A percentile compares a stretch with the other conserved stretches of the same genome.
Evolutionary conservation across 1,140 invertebrate species (phyloP).

Genomic region (Trichogramma pretiosum): DNA sequence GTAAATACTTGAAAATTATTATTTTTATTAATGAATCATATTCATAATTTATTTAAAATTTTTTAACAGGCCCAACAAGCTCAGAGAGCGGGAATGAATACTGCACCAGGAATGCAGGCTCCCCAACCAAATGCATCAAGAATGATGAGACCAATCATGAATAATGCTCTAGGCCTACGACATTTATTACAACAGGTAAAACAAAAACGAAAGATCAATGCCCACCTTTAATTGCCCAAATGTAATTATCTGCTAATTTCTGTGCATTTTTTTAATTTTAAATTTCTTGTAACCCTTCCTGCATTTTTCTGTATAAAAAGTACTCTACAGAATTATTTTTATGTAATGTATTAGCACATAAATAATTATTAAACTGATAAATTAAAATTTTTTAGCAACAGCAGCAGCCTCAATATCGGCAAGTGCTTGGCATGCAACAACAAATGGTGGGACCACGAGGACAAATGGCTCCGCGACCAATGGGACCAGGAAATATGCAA

Average conservation of each 20-base stretch:
- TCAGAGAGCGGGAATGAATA: slow-evolving; percentile 38
- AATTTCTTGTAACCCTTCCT: no score
- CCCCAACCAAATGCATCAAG: slow-evolving; percentile 46
- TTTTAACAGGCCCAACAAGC: slow-evolving; percentile 36
- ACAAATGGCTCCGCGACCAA: slow-evolving; percentile 37
- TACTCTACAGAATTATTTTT: slow-evolving; percentile 2
- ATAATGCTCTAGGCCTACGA: slow-evolving; percentile 58
- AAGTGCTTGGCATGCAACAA: slow-evolving; percentile 43
- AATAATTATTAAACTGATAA: slow-evolving; percentile 3
- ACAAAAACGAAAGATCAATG: no score
- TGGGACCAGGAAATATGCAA: slow-evolving; percentile 37
- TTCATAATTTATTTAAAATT: background rate
- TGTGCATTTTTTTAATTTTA: no score
- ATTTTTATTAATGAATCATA: background rate
- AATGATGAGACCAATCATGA: slow-evolving; percentile 55
- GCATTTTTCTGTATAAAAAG: no score
- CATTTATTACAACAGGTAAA: slow-evolving; percentile 60
- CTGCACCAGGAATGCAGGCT: slow-evolving; percentile 31
- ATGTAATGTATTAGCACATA: slow-evolving; percentile 1
- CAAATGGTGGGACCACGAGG: slow-evolving; percentile 40
- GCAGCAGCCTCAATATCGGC: slow-evolving; percentile 44
- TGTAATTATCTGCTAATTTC: no score
- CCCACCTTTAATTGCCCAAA: no score
- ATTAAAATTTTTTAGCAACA: slow-evolving; percentile 24
- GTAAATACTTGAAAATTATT: slow-evolving; percentile 35